A percentile compares a stretch with the other conserved stretches of the same genome.
phyloP scores from a whole-genome alignment of 2,113 vertebrate genomes.

The Spermophilus dauricus region DNA sequence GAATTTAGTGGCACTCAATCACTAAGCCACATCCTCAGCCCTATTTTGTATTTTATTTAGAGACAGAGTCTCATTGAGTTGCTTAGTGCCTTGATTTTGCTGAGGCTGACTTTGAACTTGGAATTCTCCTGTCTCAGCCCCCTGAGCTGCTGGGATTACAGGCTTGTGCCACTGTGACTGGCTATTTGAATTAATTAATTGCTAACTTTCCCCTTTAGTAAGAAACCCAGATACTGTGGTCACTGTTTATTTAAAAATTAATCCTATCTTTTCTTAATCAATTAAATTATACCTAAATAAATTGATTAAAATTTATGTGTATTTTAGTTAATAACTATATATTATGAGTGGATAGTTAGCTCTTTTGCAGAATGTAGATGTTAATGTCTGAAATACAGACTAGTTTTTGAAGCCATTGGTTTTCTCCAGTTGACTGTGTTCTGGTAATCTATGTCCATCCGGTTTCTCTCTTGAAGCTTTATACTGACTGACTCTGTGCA shows the following conservation, averaged over 20 bases:
- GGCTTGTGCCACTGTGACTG: too few species aligned
- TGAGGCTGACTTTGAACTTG: too few species aligned
- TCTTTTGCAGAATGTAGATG: neutral
- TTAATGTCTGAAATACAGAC: neutral
- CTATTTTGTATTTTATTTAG: too few species aligned
- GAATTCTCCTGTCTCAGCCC: too few species aligned
- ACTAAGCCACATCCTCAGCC: too few species aligned
- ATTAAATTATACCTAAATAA: conserved; percentile 6
- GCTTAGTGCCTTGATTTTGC: too few species aligned
- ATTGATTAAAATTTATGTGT: neutral
- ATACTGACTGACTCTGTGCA: conserved; percentile 35
- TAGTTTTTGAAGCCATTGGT: neutral
- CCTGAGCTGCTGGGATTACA: too few species aligned
- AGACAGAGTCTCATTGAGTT: too few species aligned
- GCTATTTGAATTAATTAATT: neutral
- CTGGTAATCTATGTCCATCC: neutral
- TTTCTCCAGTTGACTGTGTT: neutral
- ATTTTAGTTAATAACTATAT: neutral
- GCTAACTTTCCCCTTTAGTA: neutral
- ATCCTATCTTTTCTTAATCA: neutral
- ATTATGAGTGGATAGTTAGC: neutral
- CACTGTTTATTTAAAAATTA: neutral
- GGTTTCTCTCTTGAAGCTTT: neutral
- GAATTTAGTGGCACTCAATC: too few species aligned
- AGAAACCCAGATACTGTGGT: neutral